Base-by-base conservation (phyloP, 2,888 invertebrate genomes). In the Selenia dentaria region DNA sequence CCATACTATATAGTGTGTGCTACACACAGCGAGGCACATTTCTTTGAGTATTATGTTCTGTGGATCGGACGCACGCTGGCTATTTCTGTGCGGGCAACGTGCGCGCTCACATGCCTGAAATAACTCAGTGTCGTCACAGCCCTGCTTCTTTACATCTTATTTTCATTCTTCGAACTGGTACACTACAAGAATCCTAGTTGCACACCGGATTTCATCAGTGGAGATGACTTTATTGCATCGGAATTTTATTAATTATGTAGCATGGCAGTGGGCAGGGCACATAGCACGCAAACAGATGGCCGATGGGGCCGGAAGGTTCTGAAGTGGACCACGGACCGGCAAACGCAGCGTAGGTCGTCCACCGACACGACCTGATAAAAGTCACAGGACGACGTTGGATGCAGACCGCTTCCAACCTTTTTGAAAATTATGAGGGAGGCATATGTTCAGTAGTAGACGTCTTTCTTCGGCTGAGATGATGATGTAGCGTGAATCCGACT, bases 81-180 rank as follows among this genome's bases (percentile, higher is more conserved):
- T 76, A 76, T 76, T 75, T 73, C 47, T 44, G 69, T 62, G 35
- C 45, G 38, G 16, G 62, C 63, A 12, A 59, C 63, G 57, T 54
- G 22, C 22, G 61, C 40, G 57, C 56, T 61, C 55, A 55, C 67
- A 60, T 59, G 65, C 56, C 68, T 58, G 62, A 76, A 77, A 78
- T 78, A 78, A 56, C 70, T 62, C 41, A 39, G 59, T 78, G 75
- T 72, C 77, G 65, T 72, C 57, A 58, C 36, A 52, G 12, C 70
- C 16, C 49, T 51, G 51, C 59, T 49, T 51, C 53, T 57, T 55
- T 58, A 39, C 34, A 53, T 64, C 61, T 66, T 69, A 60, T 69
- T 66, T 62, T 59, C 52, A 59, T 57, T 49, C 55, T 49, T 39
- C 5, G 51, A 39, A 33, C 32, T 40, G 6, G 47, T 43, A 37